Base-by-base conservation (phyloP, 2,797 vertebrate species). In the Distichodus sexfasciatus region DNA sequence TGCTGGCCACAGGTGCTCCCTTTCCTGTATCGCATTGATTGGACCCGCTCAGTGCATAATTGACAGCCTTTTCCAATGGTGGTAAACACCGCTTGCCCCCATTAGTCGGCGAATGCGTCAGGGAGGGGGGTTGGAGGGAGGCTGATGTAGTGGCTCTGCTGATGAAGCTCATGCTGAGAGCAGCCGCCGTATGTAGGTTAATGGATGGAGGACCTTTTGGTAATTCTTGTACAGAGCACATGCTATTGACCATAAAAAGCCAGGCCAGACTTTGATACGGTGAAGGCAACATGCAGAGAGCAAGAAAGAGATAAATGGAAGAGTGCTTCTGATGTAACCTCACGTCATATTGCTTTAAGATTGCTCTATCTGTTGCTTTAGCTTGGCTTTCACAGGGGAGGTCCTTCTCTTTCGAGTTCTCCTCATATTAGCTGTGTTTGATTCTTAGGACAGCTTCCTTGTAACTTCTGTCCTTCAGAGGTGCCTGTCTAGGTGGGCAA, bases 81-180 rank as follows among this genome's bases (percentile, higher is more conserved):
- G 15, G 87, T 87, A 88, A 87, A 88, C 88, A 86, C 87, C 85
- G 83, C 82, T 74, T 77, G 78, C 80, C 85, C 83, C 82, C 82
- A 24, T 4, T 69, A 76, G 83, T 81, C 79, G 79, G 84, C 79
- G 79, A 62, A 58, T 76, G 58, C 59, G 44, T 65, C 4, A 19
- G 14, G 28, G 41, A 73, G 76, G 69, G 54, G 71, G 55, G 69
- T 66, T 59, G 57, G 29, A 24, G 21, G 28, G n/a, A 63, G 19
- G 44, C 28, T 17, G 28, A 66, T 66, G 62, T 47, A 63, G 46
- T 19, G 11, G 12, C 24, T 69, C 47, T 65, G 47, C 60, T 44
- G 47, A 43, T 69, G 47, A 26, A 28, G 66, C 66, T 72, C 66
- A 46, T 43, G 48, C 69, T 70, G 68, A n/a, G 61, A 69, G 65